Evolutionary conservation across 35 echinoderm and acorn worm species (phyloP), one percentile per base, ranked within the genome.

Genomic region (Stichopus chloronotus): DNA sequence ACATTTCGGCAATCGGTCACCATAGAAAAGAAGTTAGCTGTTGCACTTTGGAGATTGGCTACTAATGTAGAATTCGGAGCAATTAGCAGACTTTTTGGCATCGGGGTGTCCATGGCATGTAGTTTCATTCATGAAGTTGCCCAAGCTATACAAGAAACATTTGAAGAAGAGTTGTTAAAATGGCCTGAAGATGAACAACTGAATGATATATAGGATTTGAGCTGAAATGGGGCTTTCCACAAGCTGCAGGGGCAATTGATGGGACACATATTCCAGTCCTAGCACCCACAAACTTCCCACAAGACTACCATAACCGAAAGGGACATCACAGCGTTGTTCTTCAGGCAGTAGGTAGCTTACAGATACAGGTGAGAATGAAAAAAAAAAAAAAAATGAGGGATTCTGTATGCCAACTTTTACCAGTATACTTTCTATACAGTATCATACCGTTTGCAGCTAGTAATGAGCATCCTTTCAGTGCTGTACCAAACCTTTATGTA

Each of bases 241-340:
- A 94, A 76, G 52, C 59, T 79, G 93, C 71, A 30, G 93, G 86
- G 54, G 93, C 93, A 1, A 80, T 94, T 30, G 86, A 94, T 60
- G 93, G 93, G 12, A 94, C 86, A 4, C 93, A 94, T 16, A 94
- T 94, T 22, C 86, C 71, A 88, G 80, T 93, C 52, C 12, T 89
- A 54, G 83, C 83, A 53, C 92, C 92, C 13, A 25, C 21, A 74
- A 25, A 77, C 76, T 59, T 78, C 79, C 93, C 83, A 53, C 12
- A 85, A 21, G 93, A 94, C 53, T 94, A 90, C 93, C 76, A 79
- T 52, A 94, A 94, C 78, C 63, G 72, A 58, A 91, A 91, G 55
- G 90, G 72, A 30, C 74, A 24, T 30, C 74, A 91, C 2, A 76
- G 61, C 59, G n/a, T 69, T 25, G 58, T 88, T 88, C 87, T 90